Percentiles rank a stretch among this genome's conserved stretches.
Conservation (phyloP, 2,797 vertebrate species). For the Amniataba percoides region DNA sequence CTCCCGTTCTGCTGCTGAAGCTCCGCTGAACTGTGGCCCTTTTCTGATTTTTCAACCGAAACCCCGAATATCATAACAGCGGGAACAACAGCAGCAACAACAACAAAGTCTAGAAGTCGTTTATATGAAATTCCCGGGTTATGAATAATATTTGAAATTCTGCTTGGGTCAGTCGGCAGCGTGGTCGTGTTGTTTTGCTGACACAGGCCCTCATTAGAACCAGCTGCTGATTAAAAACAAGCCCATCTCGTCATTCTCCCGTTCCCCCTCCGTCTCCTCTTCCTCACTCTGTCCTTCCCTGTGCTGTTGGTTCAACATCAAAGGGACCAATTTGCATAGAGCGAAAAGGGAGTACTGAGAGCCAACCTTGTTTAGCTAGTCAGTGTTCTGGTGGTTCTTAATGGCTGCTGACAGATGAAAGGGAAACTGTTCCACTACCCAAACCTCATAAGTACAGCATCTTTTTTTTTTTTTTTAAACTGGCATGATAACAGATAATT, state of each 20-base stretch:
- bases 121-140: constrained; percentile 26
- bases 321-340: constrained; percentile 76
- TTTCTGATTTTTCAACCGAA: constrained; percentile 31
- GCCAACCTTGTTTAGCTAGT: constrained; percentile 72
- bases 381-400: constrained; percentile 62
- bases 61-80: constrained; percentile 23
- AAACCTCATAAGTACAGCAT: constrained; percentile 61
- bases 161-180: constrained; percentile 57
- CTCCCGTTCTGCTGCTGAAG: constrained; percentile 12
- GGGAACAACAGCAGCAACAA: constrained; percentile 39
- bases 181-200: constrained; percentile 61
- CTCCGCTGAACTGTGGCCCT: constrained; percentile 7
- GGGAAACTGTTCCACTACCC: constrained; percentile 57
- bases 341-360: constrained; percentile 53
- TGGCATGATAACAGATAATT: constrained; percentile 50
- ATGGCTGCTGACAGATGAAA: constrained; percentile 79
- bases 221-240: constrained; percentile 67
- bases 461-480: constrained; percentile 35
- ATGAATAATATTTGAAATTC: constrained; percentile 48
- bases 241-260: constrained; percentile 47
- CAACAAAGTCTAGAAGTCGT: constrained; percentile 47
- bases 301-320: constrained; percentile 76
- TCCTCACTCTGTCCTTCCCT: constrained; percentile 58
- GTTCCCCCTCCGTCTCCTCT: constrained; percentile 29
- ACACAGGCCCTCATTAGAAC: constrained; percentile 74